phyloP scores from a whole-genome alignment of 2,113 vertebrate genomes.

The Ornithorhynchus anatinus region DNA sequence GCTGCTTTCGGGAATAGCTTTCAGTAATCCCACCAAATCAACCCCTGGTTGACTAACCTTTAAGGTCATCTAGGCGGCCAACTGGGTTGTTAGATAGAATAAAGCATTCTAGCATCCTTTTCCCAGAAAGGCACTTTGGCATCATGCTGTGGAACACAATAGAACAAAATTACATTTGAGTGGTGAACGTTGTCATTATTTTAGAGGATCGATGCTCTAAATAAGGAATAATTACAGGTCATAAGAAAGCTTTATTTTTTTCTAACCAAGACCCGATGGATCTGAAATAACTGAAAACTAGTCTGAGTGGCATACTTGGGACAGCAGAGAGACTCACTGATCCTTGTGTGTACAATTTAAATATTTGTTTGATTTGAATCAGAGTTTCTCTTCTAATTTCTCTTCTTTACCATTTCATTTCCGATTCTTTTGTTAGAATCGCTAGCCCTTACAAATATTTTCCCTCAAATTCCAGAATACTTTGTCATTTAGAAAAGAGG shows the following conservation, averaged over 20 bases:
- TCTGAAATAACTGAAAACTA: no score
- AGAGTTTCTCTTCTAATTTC: no score
- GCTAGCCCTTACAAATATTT: no score
- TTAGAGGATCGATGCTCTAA: conserved; percentile 31
- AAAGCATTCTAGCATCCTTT: conserved; percentile 21
- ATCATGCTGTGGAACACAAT: conserved; percentile 29
- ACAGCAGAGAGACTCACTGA: no score
- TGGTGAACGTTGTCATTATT: conserved; percentile 33
- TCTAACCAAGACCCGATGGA: no score
- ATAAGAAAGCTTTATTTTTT: neutral
- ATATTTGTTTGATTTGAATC: no score
- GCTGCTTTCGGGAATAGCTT: conserved; percentile 16
- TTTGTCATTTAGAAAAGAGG: no score
- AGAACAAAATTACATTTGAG: conserved; percentile 40
- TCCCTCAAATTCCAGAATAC: no score
- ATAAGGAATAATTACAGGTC: conserved; percentile 21
- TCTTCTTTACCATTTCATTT: no score
- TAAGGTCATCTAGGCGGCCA: conserved; percentile 8
- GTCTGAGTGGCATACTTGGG: no score
- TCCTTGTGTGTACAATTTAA: no score
- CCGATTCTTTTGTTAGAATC: no score
- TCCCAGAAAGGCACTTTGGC: conserved; percentile 31
- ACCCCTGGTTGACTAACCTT: conserved; percentile 17
- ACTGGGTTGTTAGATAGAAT: conserved; percentile 15
- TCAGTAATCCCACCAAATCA: conserved; percentile 37